Evolutionary conservation across 2,113 vertebrate species (phyloP).

Genomic region (Furnarius figulus): DNA sequence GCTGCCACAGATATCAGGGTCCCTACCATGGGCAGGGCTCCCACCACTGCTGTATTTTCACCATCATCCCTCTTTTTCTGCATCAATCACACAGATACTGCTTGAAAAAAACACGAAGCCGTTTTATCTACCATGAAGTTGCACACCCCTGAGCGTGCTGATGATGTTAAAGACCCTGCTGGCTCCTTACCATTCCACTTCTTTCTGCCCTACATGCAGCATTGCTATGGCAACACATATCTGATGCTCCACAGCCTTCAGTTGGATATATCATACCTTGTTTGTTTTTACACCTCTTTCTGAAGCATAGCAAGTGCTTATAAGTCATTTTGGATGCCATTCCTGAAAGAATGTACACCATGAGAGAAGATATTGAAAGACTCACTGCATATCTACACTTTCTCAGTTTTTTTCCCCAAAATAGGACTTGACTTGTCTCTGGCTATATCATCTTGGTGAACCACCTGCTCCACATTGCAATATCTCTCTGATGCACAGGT

Average conservation of each 20-base stretch:
- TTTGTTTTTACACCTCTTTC: neutral
- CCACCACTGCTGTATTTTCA: neutral
- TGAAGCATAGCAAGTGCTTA: neutral
- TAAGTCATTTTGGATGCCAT: neutral
- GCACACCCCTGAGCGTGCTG: neutral
- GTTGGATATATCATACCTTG: neutral
- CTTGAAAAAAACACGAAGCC: neutral
- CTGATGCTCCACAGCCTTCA: neutral
- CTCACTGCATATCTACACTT: neutral
- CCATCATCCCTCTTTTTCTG: neutral
- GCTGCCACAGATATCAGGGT: neutral
- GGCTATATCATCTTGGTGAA: neutral
- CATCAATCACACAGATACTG: accelerated
- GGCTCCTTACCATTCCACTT: neutral
- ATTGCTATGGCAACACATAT: neutral
- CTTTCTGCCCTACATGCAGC: neutral
- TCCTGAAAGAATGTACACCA: neutral
- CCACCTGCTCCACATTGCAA: accelerated
- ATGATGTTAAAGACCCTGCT: neutral
- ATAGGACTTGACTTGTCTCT: neutral
- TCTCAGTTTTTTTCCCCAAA: neutral
- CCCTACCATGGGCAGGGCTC: neutral
- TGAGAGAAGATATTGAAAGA: neutral
- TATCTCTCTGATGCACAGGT: neutral
- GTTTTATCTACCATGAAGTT: neutral